Conservation (phyloP, 2,113 vertebrate species). For the Heterotilapia buettikoferi region DNA sequence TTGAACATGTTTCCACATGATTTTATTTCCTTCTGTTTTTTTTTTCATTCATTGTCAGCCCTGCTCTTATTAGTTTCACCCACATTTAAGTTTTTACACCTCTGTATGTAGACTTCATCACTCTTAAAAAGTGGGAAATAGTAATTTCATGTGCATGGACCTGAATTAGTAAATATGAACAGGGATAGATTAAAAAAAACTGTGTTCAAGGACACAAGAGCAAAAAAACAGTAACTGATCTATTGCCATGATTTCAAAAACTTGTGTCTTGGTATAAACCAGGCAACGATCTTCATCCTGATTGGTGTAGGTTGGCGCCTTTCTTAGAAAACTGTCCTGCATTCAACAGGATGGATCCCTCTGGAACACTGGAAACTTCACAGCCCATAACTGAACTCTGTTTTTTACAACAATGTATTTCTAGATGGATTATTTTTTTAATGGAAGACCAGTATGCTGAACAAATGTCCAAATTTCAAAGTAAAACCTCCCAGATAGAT, state of each 20-base stretch:
- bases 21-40: neutral
- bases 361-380: neutral
- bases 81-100: neutral
- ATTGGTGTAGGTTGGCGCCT: neutral
- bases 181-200: neutral
- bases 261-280: neutral
- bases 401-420: neutral
- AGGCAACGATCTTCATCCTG: neutral
- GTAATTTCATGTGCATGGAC: neutral
- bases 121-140: neutral
- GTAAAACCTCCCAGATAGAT: neutral
- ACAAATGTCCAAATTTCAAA: neutral
- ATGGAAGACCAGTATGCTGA: neutral
- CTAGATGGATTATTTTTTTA: neutral
- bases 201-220: neutral
- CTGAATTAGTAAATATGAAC: neutral
- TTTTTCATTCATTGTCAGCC: neutral
- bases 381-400: neutral
- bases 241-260: neutral
- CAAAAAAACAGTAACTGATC: neutral
- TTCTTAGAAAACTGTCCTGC: neutral
- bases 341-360: neutral
- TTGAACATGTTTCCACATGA: neutral
- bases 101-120: neutral
- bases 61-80: neutral